Evolutionary conservation across 2,797 vertebrate species (phyloP).

Genomic region (Anableps anableps): DNA sequence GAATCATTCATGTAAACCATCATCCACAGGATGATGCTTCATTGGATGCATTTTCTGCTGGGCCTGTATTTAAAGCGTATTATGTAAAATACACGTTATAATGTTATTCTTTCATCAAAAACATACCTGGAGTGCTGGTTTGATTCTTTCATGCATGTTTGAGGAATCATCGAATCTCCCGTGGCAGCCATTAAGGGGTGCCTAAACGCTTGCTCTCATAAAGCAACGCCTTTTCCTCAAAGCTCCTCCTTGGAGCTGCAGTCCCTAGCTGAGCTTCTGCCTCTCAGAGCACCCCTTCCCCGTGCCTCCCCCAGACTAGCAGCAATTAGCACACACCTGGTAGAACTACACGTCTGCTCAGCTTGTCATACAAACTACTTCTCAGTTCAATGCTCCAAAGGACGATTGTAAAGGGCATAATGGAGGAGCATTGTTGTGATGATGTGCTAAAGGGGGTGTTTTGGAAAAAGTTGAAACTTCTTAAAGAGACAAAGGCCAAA

Average conservation of each 20-base stretch:
- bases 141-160: background rate
- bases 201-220: background rate
- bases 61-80: background rate
- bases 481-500: background rate
- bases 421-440: background rate
- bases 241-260: too few species aligned
- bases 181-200: background rate
- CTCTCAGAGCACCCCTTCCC: background rate
- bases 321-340: background rate
- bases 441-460: background rate
- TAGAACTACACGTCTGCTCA: background rate
- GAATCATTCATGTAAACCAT: background rate
- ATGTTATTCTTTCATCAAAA: background rate
- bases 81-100: background rate
- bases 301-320: background rate
- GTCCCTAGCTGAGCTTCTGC: too few species aligned
- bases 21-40: background rate
- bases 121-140: background rate
- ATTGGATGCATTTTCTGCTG: background rate
- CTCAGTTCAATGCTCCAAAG: background rate
- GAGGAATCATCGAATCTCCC: background rate
- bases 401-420: too few species aligned
- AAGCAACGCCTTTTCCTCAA: background rate
- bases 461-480: background rate
- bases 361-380: too few species aligned